Evolutionary conservation across 2,888 invertebrate genomes (phyloP), one percentile per base, ranked within the genome.

Genomic region (Bedellia somnulentella): DNA sequence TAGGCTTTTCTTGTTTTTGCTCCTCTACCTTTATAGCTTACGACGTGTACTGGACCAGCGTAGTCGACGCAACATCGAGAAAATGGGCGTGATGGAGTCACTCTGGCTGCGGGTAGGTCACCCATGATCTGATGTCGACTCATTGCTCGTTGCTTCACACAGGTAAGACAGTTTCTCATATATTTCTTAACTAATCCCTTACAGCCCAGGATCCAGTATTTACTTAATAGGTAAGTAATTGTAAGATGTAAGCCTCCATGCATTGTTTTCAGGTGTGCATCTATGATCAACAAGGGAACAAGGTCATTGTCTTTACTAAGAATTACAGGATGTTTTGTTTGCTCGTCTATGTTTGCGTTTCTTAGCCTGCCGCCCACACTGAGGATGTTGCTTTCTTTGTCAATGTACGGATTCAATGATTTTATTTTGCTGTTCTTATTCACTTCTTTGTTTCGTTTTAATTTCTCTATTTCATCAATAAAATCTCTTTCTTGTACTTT

Each of bases 311-410:
- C 21, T 8, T 27, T 27, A 5, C 13, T 13, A 5, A 29, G 5
- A 15, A 29, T 29, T 3, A 29, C 10, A 10, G 21, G 28, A 12
- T 21, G 28, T 28, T 28, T 21, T 3, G 6, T 21, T 10, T n/a
- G n/a, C n/a, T n/a, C n/a, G n/a, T n/a, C n/a, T n/a, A n/a, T n/a
- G n/a, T n/a, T n/a, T n/a, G n/a, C 28, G n/a, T 28, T 10, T 5
- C 15, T 5, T n/a, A 29, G 9, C 6, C 29, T 21, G 15, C 29
- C 29, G 14, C 29, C 29, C 3, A 31, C 31, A 26, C 31, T 25
- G 9, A 31, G 14, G 4, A 31, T 8, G 8, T 15, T 15, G 5
- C 21, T 21, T n/a, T 31, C 11, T 13, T 31, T n/a, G 10, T 29
- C 29, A 4, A 29, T 4, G 11, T 14, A 29, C 14, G 29, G 29